Evolutionary conservation across 2,113 vertebrate species (phyloP), one percentile per base, ranked within the genome.

Genomic region (Macaca mulatta): DNA sequence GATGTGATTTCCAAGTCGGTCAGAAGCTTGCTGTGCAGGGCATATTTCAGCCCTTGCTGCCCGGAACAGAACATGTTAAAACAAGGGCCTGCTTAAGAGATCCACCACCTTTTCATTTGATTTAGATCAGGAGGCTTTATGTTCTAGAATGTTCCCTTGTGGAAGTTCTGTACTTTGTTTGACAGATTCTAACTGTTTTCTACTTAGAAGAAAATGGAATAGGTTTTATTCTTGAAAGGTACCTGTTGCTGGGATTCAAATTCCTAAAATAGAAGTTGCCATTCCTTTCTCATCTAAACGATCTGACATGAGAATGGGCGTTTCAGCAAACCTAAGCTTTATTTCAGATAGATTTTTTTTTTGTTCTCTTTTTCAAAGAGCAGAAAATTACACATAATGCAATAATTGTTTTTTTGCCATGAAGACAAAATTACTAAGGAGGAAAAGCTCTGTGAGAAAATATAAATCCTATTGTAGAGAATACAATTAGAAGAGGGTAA

Each of bases 231-330:
- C 87, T 96, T 86, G 78, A 97, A 95, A 96, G 83, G 25, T 74
- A 93, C 89, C 93, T 97, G 90, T 97, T 98, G 92, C 75, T 96
- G 93, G 82, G 87, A 96, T 88, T 97, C 4, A 0, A 94, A 96
- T 80, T 93, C 89, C 94, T 97, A 97, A 97, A 97, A 97, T 97
- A 97, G 95, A 96, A 96, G 50, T 89, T 64, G 50, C 92, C 69
- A 45, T 96, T 97, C 82, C 55, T 83, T 96, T 96, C 75, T 80
- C 83, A 74, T 96, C 79, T 59, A 43, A 96, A 82, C 72, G 95
- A 96, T 93, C 32, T 83, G 87, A 92, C 83, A 52, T 74, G 55
- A 95, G 85, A 79, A 70, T 6, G n/a, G 43, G 69, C 90, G 18
- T 88, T 61, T 69, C 32, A 96, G 35, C 79, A 86, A 96, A 94